A percentile compares a stretch with the other conserved stretches of the same genome.
Conservation (phyloP, 2,888 invertebrate genomes). For the Noctua fimbriata region DNA sequence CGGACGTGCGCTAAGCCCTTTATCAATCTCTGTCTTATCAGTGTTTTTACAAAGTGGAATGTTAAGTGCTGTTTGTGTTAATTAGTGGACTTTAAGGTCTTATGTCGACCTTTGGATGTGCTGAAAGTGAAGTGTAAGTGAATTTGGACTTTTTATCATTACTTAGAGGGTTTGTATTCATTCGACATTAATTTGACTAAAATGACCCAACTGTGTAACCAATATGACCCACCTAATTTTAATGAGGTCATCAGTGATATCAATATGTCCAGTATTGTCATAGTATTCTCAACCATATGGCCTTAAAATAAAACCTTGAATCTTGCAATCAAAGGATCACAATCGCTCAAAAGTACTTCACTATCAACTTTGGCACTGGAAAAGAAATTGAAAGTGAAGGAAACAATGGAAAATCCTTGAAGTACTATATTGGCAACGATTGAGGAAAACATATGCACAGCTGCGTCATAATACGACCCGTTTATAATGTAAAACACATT, state of each 20-base stretch:
- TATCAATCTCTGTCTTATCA: conserved; percentile 51
- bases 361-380: conserved; percentile 31
- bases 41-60: conserved; percentile 52
- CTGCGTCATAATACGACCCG: conserved; percentile 30
- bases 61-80: conserved; percentile 61
- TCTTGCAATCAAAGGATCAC: conserved; percentile 9
- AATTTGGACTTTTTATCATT: conserved; percentile 16
- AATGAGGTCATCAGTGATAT: conserved; percentile 36
- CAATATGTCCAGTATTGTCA: background rate
- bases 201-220: background rate
- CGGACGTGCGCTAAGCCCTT: conserved; percentile 74
- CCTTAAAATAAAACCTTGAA: background rate
- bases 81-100: conserved; percentile 59
- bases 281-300: background rate
- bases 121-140: conserved; percentile 66
- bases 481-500: conserved; percentile 47
- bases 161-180: conserved; percentile 36
- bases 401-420: conserved; percentile 52
- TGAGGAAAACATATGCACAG: conserved; percentile 60
- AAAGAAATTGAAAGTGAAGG: conserved; percentile 55
- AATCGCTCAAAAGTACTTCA: conserved; percentile 12
- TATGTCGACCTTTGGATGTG: conserved; percentile 65
- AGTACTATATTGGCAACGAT: conserved; percentile 12
- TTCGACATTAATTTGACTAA: background rate
- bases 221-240: background rate